Evolutionary conservation across 2,888 invertebrate genomes (phyloP).

Genomic region (Drosophila lacicola): DNA sequence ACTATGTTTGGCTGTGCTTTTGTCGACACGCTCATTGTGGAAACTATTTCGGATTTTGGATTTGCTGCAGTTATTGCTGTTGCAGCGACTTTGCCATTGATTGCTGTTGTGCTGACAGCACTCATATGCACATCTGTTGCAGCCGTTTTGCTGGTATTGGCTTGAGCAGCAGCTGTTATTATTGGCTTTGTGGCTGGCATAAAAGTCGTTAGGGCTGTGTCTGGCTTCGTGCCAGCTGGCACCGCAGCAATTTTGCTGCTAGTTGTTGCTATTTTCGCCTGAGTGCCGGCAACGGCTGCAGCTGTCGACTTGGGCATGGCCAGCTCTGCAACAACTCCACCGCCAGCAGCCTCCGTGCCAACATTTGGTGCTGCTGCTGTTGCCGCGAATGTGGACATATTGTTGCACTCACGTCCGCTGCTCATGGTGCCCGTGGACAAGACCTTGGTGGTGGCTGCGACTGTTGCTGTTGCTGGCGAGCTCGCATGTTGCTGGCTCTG

Average conservation of each 20-base stretch:
- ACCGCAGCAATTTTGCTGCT: slow-evolving; percentile 33
- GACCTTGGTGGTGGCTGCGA: slow-evolving; percentile 65
- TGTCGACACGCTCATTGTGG: slow-evolving; percentile 22
- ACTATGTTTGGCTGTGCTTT: slow-evolving; percentile 31
- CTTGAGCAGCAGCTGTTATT: slow-evolving; percentile 28
- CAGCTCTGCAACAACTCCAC: slow-evolving; percentile 13
- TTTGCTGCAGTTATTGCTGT: slow-evolving; percentile 15
- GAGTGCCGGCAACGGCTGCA: slow-evolving; percentile 21
- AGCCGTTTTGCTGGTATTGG: slow-evolving; percentile 9
- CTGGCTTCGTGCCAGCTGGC: slow-evolving; percentile 59
- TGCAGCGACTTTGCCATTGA: slow-evolving; percentile 21
- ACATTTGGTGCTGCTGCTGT: slow-evolving; percentile 3
- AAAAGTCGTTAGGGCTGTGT: slow-evolving; percentile 41
- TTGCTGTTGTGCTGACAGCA: slow-evolving; percentile 26
- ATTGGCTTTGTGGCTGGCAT: slow-evolving; percentile 44
- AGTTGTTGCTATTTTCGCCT: slow-evolving; percentile 26
- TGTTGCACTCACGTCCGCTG: slow-evolving; percentile 80
- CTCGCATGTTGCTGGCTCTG: slow-evolving; percentile 61
- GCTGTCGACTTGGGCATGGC: slow-evolving; percentile 19
- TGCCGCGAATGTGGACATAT: slow-evolving; percentile 76
- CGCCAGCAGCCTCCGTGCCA: no score
- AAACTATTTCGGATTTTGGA: slow-evolving; percentile 30
- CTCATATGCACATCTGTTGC: slow-evolving; percentile 15
- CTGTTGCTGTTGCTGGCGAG: slow-evolving; percentile 35
- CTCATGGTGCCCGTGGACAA: slow-evolving; percentile 76